A percentile compares a stretch with the other conserved stretches of the same genome.
Evolutionary conservation across 2,888 invertebrate genomes (phyloP).

Genomic region (Heliconius hortense): DNA sequence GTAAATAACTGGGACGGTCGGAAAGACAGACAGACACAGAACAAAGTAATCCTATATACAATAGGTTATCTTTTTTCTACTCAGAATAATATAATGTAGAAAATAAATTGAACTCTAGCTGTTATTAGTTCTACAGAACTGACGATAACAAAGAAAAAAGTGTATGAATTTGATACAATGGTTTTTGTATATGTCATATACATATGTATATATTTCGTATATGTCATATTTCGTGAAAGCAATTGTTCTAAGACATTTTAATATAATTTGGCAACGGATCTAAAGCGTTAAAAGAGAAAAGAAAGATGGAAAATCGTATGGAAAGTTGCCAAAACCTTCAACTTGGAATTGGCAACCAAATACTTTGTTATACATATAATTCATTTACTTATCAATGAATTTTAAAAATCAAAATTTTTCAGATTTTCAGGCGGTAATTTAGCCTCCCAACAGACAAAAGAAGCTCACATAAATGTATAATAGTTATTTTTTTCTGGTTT

Average conservation of each 20-base stretch:
- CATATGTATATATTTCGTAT: too few species aligned
- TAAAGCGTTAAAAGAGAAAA: conserved; percentile 22
- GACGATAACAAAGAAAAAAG: neutral
- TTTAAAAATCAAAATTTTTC: neutral
- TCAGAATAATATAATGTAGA: neutral
- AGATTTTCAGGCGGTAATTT: too few species aligned
- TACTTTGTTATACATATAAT: conserved; percentile 11
- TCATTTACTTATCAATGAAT: conserved; percentile 5
- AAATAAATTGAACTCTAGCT: neutral
- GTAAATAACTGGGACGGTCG: too few species aligned
- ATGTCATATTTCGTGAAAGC: conserved; percentile 2
- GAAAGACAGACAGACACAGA: too few species aligned
- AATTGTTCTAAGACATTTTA: conserved; percentile 10
- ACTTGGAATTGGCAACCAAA: conserved; percentile 22
- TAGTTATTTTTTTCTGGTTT: too few species aligned
- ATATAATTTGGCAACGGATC: conserved; percentile 26
- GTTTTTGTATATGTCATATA: too few species aligned
- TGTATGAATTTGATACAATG: neutral
- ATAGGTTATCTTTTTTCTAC: too few species aligned
- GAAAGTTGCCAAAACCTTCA: conserved; percentile 14
- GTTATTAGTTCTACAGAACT: too few species aligned
- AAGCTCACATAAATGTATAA: too few species aligned
- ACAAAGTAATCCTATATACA: too few species aligned
- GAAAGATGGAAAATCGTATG: conserved; percentile 5
- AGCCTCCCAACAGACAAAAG: too few species aligned